Evolutionary conservation across 2,113 vertebrate species (phyloP), one percentile per base, ranked within the genome.

Genomic region (Probosciger aterrimus): DNA sequence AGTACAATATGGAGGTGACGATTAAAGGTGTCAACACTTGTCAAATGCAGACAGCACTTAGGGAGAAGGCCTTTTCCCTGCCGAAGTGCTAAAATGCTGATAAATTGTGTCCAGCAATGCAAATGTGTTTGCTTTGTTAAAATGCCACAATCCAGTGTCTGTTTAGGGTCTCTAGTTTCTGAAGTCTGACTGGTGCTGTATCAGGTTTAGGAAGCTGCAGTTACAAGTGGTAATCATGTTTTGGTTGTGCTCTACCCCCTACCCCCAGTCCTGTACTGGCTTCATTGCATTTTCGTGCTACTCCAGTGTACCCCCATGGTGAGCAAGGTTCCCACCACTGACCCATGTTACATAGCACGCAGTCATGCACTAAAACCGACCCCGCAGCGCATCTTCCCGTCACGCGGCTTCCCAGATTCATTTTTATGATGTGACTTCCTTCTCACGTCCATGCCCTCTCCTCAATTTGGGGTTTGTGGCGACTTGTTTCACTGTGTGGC

Each of bases 321-420:
- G n/a, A 79, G 39, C 37, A 30, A 46, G 37, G 70, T 10, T 78
- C 53, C 73, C 5, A 8, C 35, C 53, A 15, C 35, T 5, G 7
- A 1, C 18, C 16, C 10, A 0, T 4, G 10, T 20, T 67, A 4
- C 37, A 4, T 37, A 41, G 49, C 20, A 5, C 1, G 1, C 23
- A 18, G 41, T 67, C 5, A 0, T 9, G 33, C 44, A 0, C 0
- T 30, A 31, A 6, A 91, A 57, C 6, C 4, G 1, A 14, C 2
- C 4, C 59, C 1, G 0, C 8, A 25, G 15, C 0, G 1, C 9
- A 2, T 64, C 17, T 55, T 76, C 52, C 37, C 7, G 0, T 11
- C 17, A 11, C 6, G 6, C 2, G 1, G 30, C 77, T 57, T 62
- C 31, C 46, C 8, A 1, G 19, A 9, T 35, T 43, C 2, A 4